Evolutionary conservation across 1,140 invertebrate genomes (phyloP).

Genomic region (Drosophila paulistorum): DNA sequence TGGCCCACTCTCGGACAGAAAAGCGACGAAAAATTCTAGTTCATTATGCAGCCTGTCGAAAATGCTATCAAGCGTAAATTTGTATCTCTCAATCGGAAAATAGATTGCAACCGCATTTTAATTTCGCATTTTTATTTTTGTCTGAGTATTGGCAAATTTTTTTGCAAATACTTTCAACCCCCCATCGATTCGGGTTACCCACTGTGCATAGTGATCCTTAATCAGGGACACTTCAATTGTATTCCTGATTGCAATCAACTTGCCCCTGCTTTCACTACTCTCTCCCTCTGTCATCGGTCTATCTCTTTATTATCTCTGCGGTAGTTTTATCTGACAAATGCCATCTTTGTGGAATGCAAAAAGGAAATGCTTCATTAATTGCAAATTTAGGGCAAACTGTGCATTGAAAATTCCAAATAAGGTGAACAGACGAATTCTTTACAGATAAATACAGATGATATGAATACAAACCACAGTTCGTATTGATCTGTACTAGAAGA

Average conservation of each 20-base stretch:
- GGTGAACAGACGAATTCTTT: background rate
- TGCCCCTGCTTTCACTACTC: constrained; percentile 13
- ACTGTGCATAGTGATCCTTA: constrained; percentile 47
- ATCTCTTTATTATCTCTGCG: constrained; percentile 57
- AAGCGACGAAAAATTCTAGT: constrained; percentile 42
- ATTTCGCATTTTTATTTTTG: constrained; percentile 22
- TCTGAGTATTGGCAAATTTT: constrained; percentile 14
- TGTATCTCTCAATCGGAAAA: constrained; percentile 51
- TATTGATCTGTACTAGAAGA: too few relatives aligned
- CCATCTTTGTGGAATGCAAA: constrained; percentile 40
- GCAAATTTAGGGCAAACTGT: constrained; percentile 40
- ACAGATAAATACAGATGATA: too few relatives aligned
- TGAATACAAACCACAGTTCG: too few relatives aligned
- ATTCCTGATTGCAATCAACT: constrained; percentile 68
- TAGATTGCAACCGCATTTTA: constrained; percentile 44
- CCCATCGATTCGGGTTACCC: constrained; percentile 26
- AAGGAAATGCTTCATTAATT: constrained; percentile 74
- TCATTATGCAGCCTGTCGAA: constrained; percentile 57
- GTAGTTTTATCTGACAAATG: constrained; percentile 54
- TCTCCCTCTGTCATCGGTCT: background rate
- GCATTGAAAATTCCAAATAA: constrained; percentile 41
- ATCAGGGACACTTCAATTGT: constrained; percentile 44
- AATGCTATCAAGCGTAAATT: constrained; percentile 55
- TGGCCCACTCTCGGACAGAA: constrained; percentile 44
- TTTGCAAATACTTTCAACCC: constrained; percentile 43